phyloP scores from a whole-genome alignment of 1,140 invertebrate genomes.

The Papilio machaon region DNA sequence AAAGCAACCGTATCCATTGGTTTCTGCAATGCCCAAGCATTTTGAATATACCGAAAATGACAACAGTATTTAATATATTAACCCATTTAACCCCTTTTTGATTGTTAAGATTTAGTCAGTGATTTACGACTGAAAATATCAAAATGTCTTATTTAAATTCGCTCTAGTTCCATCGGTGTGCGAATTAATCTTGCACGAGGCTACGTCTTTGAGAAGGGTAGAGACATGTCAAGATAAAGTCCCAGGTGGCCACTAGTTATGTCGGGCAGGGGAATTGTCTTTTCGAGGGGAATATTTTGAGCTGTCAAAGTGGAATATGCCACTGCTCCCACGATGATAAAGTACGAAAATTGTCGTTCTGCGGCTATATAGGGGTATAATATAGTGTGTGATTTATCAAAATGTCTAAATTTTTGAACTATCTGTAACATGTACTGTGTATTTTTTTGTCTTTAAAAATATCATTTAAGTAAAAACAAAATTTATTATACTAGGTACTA shows the following conservation, averaged over 20 bases:
- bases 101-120: neutral
- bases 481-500: no score
- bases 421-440: neutral
- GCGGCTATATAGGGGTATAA: neutral
- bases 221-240: conserved; percentile 25
- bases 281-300: conserved; percentile 30
- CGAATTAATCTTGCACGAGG: conserved; percentile 33
- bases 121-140: conserved; percentile 26
- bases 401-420: neutral
- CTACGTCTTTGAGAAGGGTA: conserved; percentile 31
- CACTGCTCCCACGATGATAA: neutral
- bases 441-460: neutral
- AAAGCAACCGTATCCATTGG: no score
- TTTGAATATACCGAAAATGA: no score
- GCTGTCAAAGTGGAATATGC: conserved; percentile 28
- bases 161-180: conserved; percentile 13
- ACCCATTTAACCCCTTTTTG: no score
- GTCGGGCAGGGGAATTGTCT: conserved; percentile 18
- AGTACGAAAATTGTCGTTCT: neutral
- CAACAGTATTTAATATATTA: no score
- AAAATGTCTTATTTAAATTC: conserved; percentile 35
- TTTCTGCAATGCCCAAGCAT: no score
- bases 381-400: neutral
- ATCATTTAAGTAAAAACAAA: no score
- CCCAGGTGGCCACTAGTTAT: conserved; percentile 29